These are phyloP conservation scores for Labia minor DNA, from an alignment of 2,888 invertebrate genomes.

Conservation along the genomic window DNA sequence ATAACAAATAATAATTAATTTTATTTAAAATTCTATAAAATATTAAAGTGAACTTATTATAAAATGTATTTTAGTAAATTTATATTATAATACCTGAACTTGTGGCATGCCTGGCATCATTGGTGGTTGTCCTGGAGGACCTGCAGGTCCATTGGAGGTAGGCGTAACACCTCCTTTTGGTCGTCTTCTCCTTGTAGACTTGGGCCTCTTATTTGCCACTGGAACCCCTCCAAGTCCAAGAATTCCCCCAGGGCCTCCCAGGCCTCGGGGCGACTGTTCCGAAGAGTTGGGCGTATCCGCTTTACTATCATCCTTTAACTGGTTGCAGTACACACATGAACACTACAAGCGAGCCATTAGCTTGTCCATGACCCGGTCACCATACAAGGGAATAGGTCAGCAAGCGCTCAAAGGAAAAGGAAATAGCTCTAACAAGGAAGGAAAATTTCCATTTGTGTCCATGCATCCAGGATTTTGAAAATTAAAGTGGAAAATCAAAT, in stretches of 20 bases:
- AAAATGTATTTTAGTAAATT: too few species aligned
- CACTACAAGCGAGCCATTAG: constrained; percentile 29
- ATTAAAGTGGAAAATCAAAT: too few species aligned
- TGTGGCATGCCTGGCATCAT: constrained; percentile 25
- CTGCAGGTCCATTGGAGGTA: constrained; percentile 30
- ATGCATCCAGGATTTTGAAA: too few species aligned
- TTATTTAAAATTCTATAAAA: too few species aligned
- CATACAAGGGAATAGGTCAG: too few species aligned
- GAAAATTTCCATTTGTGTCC: too few species aligned
- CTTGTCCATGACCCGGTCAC: neutral
- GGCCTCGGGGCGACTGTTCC: constrained; percentile 55
- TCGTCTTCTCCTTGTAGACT: constrained; percentile 41
- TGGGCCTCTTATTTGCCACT: constrained; percentile 26
- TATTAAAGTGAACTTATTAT: too few species aligned
- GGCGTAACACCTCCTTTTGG: constrained; percentile 32
- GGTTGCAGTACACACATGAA: constrained; percentile 35
- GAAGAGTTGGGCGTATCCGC: constrained; percentile 50
- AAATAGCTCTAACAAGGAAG: too few species aligned
- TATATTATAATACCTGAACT: constrained; percentile 28
- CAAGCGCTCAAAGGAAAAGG: too few species aligned
- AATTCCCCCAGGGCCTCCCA: constrained; percentile 19
- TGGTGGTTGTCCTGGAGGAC: constrained; percentile 29
- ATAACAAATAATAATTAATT: too few species aligned
- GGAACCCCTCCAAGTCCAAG: neutral
- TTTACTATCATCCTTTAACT: constrained; percentile 46